phyloP scores from a whole-genome alignment of 2,888 invertebrate species.

The Platerodrilus igneus region DNA sequence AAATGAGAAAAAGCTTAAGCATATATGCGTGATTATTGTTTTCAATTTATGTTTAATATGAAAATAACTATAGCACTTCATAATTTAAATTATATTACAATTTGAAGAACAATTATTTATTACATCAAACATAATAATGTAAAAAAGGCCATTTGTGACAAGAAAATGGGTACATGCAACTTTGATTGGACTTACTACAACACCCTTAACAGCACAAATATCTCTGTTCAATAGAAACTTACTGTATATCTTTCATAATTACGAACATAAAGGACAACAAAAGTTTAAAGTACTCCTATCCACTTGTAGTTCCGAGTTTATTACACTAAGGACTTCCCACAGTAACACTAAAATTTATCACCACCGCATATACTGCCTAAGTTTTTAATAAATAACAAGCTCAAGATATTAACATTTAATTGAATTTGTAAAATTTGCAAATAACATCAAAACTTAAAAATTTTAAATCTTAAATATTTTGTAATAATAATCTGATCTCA shows the following conservation, averaged over 20 bases:
- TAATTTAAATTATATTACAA: conserved; percentile 47
- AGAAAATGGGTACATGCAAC: conserved; percentile 42
- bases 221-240: conserved; percentile 48
- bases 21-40: conserved; percentile 49
- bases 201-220: conserved; percentile 43
- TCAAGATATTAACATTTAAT: conserved; percentile 49
- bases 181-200: conserved; percentile 42
- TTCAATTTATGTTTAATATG: conserved; percentile 47
- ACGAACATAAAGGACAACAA: conserved; percentile 46
- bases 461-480: conserved; percentile 35
- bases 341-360: conserved; percentile 18
- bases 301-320: conserved; percentile 40
- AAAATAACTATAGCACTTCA: conserved; percentile 48
- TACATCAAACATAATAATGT: conserved; percentile 34
- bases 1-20: too few species aligned
- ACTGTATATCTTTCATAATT: conserved; percentile 40
- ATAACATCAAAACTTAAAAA: conserved; percentile 47
- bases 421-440: conserved; percentile 47
- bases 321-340: conserved; percentile 39
- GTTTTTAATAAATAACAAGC: conserved; percentile 47
- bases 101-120: conserved; percentile 45
- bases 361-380: conserved; percentile 17
- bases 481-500: conserved; percentile 37
- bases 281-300: conserved; percentile 44
- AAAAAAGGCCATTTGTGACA: conserved; percentile 43